Base-by-base conservation (phyloP, 1,140 invertebrate species). In the Bombus balteatus region DNA sequence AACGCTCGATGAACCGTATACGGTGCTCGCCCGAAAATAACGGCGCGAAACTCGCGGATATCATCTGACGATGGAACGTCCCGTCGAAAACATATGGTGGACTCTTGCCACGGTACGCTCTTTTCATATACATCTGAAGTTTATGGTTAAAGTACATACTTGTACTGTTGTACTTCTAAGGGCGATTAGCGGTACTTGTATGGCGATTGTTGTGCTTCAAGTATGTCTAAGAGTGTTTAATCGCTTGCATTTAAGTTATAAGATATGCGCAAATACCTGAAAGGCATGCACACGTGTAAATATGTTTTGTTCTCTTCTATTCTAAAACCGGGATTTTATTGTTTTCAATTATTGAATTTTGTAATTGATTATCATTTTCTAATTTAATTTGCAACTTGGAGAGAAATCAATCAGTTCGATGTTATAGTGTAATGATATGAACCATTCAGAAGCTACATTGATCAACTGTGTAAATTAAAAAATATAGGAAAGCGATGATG, bases 1-100 rank as follows among this genome's bases (percentile, higher is more conserved):
- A 83, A 84, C 87, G 25, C 68, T 74, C 71, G 85, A 83, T 87
- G 39, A 79, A 87, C 72, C 70, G 65, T 53, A 53, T 6, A 53
- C 47, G 47, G 47, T 28, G 18, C 43, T 28, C 62, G 57, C 25
- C 22, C n/a, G 37, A 82, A 87, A 77, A 74, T 82, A 86, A 81
- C 62, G 41, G 47, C 74, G 82, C 22, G 74, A 65, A 72, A 39
- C 68, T 66, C 32, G 74, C 76, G 53, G 57, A 74, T 39, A 65
- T 85, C 85, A 32, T 32, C 41, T 32, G 71, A 32, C 71, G 41
- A 32, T 62, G 32, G 37, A 13, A 77, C 32, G 6, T 10, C 10
- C 37, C 2, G 34, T 28, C 4, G 57, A 62, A 41, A 77, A 41
- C 75, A 59, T 37, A 77, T 62, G 53, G 34, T 25, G 28, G 12